These are phyloP conservation scores for Luidia sarsii DNA, from an alignment of 53 echinoderm and acorn worm species.

Conservation along the genomic window DNA sequence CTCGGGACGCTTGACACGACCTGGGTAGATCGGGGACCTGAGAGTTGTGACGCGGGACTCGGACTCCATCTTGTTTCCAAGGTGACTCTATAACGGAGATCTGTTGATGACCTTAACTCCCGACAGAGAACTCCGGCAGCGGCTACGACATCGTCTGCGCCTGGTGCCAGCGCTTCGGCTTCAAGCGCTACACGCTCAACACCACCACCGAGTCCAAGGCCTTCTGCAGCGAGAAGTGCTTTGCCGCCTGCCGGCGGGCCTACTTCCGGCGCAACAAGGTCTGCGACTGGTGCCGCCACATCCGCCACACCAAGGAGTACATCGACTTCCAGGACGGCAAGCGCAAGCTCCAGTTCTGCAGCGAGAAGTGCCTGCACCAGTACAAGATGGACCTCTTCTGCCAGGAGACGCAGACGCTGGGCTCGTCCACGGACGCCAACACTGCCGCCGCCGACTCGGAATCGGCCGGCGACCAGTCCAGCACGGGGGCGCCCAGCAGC, in stretches of 20 bases:
- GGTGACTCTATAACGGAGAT: too few species aligned
- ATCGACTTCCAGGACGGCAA: constrained; percentile 63
- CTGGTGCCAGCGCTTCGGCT: constrained; percentile 86
- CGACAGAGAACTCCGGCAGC: constrained; percentile 21
- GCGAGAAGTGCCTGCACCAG: constrained; percentile 85
- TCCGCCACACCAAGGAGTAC: constrained; percentile 78
- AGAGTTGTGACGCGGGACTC: too few species aligned
- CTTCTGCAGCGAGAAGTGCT: constrained; percentile 96
- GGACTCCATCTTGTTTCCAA: too few species aligned
- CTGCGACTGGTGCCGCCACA: constrained; percentile 90
- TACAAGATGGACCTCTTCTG: constrained; percentile 82
- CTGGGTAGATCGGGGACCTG: too few species aligned
- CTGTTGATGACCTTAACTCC: too few species aligned
- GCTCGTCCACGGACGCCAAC: neutral
- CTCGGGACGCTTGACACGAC: too few species aligned
- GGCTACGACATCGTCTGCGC: constrained; percentile 85
- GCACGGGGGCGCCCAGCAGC: neutral
- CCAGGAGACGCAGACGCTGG: constrained; percentile 58
- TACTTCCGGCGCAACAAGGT: constrained; percentile 88
- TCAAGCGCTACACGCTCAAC: constrained; percentile 93
- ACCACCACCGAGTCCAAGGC: constrained; percentile 87
- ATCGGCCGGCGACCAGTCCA: neutral
- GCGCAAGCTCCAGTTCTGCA: constrained; percentile 82
- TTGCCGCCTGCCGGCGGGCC: constrained; percentile 82
- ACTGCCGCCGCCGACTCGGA: neutral